Evolutionary conservation across 2,113 vertebrate species (phyloP), one percentile per base, ranked within the genome.

Genomic region (Burhinus oedicnemus): DNA sequence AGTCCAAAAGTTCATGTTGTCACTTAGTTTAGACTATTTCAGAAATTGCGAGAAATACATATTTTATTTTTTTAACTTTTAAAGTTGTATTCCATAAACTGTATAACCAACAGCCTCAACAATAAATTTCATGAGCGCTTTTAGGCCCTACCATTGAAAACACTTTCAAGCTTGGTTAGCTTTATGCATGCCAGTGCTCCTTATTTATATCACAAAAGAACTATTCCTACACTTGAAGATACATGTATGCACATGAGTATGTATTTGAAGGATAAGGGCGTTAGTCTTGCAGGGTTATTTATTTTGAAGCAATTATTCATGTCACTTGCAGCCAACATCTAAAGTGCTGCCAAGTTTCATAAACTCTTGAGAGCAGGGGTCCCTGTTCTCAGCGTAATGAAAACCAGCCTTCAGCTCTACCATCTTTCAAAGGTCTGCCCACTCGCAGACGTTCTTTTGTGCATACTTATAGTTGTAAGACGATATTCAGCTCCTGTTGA

Each of bases 81-180:
- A 90, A 82, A 80, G 47, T 16, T 72, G 30, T 44, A 83, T 21
- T 84, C 47, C n/a, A 64, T 79, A 60, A 95, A 76, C 44, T 29
- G 40, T 20, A 55, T 44, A 85, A 83, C 49, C 78, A 79, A 83
- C 29, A 77, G 22, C 17, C 27, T 88, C 45, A 72, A 74, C 15
- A 77, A 62, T 58, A 90, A 58, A 89, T 83, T 88, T 78, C 54
- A 83, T 7, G 6, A 70, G 23, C 54, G 36, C 23, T 93, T 93
- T 58, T 21, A 93, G 62, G 58, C 51, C 32, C 49, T 45, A n/a
- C 27, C 8, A 2, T 10, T 83, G 20, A 32, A 80, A 88, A 38
- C 11, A 19, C 23, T 95, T 93, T 86, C 87, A 94, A 69, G 87
- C 71, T 74, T 70, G 64, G 42, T 77, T 75, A 89, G 60, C 75